Conservation (phyloP, 2,888 invertebrate species). For the Eilema depressum region DNA sequence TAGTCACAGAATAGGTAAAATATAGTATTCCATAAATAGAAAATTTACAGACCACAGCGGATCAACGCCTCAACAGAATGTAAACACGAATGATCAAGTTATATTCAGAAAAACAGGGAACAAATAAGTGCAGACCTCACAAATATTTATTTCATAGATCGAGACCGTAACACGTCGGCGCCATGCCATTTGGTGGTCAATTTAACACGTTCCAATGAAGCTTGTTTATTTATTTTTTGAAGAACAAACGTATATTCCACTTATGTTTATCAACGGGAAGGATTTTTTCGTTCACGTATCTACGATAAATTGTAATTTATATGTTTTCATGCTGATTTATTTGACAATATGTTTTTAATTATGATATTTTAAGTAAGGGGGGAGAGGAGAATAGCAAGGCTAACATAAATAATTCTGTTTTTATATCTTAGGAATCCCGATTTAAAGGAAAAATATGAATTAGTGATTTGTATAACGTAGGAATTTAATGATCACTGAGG, state of each 20-base stretch:
- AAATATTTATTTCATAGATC: constrained; percentile 12
- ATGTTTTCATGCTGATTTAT: not conserved
- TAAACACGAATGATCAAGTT: not conserved
- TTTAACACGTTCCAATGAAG: constrained; percentile 9
- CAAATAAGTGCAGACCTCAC: not conserved
- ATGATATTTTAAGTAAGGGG: no score
- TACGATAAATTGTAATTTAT: not conserved
- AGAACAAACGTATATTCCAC: not conserved
- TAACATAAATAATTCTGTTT: no score
- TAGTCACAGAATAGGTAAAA: not conserved
- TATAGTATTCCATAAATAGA: no score
- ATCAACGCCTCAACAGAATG: not conserved
- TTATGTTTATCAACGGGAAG: not conserved
- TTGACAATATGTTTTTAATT: no score
- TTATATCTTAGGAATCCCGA: no score
- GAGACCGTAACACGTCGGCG: constrained; percentile 14
- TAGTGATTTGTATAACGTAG: no score
- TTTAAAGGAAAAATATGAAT: no score
- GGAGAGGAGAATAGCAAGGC: no score
- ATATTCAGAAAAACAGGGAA: not conserved
- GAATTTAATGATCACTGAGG: no score
- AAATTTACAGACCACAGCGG: not conserved
- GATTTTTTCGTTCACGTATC: not conserved
- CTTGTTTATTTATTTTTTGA: constrained; percentile 13
- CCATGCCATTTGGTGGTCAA: constrained; percentile 17